phyloP scores from a whole-genome alignment of 23 tunicate genomes.

The Ciona savignyi region DNA sequence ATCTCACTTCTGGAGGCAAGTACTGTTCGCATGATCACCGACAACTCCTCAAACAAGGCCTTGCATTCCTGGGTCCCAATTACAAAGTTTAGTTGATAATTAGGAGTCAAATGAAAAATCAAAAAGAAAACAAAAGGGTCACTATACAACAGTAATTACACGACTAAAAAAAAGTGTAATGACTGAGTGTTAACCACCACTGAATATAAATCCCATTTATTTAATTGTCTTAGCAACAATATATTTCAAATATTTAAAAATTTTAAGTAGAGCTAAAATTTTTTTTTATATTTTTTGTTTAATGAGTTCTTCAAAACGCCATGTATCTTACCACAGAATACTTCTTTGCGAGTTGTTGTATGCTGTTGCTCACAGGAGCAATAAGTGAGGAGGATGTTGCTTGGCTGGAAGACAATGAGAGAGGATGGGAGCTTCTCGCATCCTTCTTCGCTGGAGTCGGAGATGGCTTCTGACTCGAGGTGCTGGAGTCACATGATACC shows the following conservation, averaged over 20 bases:
- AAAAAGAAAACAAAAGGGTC: no score
- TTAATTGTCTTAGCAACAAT: no score
- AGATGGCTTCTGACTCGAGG: background rate
- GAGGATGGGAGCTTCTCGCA: conserved; percentile 13
- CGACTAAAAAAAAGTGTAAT: no score
- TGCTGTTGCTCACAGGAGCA: conserved; percentile 63
- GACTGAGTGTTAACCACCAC: no score
- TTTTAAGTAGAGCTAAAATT: no score
- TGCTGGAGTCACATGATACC: conserved; percentile 2
- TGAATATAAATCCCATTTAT: no score
- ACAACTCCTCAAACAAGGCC: conserved; percentile 65
- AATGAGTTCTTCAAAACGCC: no score
- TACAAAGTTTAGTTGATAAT: no score
- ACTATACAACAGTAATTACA: no score
- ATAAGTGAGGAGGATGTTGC: background rate
- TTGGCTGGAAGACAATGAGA: background rate
- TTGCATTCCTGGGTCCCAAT: conserved; percentile 64
- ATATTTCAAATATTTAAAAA: no score
- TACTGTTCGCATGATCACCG: conserved; percentile 68
- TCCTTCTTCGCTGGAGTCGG: conserved; percentile 5
- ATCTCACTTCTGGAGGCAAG: conserved; percentile 82
- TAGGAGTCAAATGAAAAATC: no score
- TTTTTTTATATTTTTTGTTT: no score
- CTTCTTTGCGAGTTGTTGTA: conserved; percentile 78
- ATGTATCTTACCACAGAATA: conserved; percentile 64